A percentile compares a stretch with the other conserved stretches of the same genome.
These are phyloP conservation scores for Nomada lathburiana DNA, from an alignment of 2,888 invertebrate species.

Conservation along the genomic window DNA sequence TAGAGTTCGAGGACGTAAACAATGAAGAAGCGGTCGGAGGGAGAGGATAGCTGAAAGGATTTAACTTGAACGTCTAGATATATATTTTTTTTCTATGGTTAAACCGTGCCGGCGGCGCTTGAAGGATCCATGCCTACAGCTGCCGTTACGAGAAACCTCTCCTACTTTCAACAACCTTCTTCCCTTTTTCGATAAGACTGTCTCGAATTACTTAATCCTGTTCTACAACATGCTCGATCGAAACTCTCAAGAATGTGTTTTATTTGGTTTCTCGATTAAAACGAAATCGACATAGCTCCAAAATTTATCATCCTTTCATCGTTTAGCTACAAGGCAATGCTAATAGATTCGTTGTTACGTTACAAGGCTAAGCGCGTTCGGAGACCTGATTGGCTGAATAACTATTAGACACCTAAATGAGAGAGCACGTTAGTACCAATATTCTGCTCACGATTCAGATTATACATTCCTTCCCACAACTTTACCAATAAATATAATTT, in stretches of 20 bases:
- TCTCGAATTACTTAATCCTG: constrained; percentile 31
- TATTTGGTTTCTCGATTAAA: background rate
- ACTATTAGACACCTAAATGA: constrained; percentile 38
- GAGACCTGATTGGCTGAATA: constrained; percentile 52
- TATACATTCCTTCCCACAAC: constrained; percentile 1
- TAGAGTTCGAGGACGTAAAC: constrained; percentile 66
- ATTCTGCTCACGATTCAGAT: constrained; percentile 31
- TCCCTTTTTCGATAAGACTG: background rate
- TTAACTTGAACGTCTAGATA: constrained; percentile 15
- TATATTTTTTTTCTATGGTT: constrained; percentile 37
- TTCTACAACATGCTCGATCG: constrained; percentile 3
- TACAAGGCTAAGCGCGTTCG: constrained; percentile 62
- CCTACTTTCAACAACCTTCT: background rate
- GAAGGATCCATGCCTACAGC: constrained; percentile 17
- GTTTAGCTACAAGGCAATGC: constrained; percentile 45
- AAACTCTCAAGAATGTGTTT: constrained; percentile 2
- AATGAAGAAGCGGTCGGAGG: constrained; percentile 52
- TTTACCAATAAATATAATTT: background rate
- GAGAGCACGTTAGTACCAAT: constrained; percentile 13
- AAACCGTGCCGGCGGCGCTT: constrained; percentile 9
- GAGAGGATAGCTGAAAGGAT: constrained; percentile 29
- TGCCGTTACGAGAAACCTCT: constrained; percentile 5
- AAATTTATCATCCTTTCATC: constrained; percentile 34
- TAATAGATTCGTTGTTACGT: constrained; percentile 53
- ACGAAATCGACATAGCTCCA: background rate